Evolutionary conservation across 2,113 vertebrate genomes (phyloP).

Genomic region (Apeltes quadracus): DNA sequence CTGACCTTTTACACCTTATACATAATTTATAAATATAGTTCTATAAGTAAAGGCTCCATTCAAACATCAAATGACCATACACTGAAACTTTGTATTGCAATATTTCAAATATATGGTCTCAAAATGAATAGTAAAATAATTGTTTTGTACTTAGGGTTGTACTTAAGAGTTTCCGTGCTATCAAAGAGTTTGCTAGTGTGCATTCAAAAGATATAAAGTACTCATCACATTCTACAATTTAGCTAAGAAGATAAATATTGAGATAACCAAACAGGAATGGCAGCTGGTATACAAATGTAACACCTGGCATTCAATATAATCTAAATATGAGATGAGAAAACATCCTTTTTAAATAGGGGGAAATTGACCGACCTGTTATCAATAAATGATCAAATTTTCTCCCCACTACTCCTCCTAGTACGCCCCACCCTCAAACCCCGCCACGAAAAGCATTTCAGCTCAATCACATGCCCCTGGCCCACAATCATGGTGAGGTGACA

Average conservation of each 20-base stretch:
- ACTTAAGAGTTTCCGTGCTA: not conserved
- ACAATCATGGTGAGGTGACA: constrained; percentile 2
- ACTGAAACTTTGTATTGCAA: not conserved
- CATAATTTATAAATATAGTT: constrained; percentile 8
- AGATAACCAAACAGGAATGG: not conserved
- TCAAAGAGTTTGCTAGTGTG: not conserved
- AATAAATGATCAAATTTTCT: not conserved
- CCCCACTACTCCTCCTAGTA: not conserved
- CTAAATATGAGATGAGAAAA: not conserved
- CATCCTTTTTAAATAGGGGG: not conserved
- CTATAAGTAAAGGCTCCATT: not conserved
- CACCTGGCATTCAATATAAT: not conserved
- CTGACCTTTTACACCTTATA: constrained; percentile 20
- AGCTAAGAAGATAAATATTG: not conserved
- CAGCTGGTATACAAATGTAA: not conserved
- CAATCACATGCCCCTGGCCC: constrained; percentile 6
- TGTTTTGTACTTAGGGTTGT: not conserved
- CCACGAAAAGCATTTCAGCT: not conserved
- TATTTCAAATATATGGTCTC: not conserved
- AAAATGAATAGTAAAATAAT: not conserved
- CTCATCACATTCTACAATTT: not conserved
- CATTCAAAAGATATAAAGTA: not conserved
- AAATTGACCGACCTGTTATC: not conserved
- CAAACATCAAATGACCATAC: not conserved
- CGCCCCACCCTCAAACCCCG: not conserved